These are phyloP conservation scores for Syrphus vitripennis DNA, from an alignment of 2,888 invertebrate genomes.

Conservation along the genomic window DNA sequence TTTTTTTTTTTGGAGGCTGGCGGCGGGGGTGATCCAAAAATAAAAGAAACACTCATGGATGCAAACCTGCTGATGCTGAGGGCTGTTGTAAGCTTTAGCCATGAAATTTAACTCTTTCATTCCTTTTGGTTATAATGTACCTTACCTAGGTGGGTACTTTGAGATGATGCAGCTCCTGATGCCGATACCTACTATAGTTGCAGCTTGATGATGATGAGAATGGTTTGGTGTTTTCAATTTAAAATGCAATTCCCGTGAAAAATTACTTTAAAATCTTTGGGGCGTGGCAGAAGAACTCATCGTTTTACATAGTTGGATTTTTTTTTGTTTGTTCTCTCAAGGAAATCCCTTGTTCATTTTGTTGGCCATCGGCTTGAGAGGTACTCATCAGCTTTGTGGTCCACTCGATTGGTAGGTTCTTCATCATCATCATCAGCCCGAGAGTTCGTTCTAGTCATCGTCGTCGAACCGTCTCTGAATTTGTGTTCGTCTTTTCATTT, in stretches of 20 bases:
- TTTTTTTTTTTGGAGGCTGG: constrained; percentile 39
- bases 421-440: constrained; percentile 66
- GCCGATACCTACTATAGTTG: not conserved
- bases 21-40: constrained; percentile 62
- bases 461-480: constrained; percentile 31
- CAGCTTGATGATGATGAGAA: constrained; percentile 60
- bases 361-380: constrained; percentile 51
- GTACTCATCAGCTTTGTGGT: constrained; percentile 65
- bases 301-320: constrained; percentile 58
- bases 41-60: constrained; percentile 23
- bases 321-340: constrained; percentile 12
- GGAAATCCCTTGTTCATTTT: constrained; percentile 28
- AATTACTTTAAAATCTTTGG: constrained; percentile 75
- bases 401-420: constrained; percentile 70
- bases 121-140: not conserved
- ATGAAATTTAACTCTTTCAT: constrained; percentile 55
- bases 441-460: constrained; percentile 15
- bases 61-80: constrained; percentile 48
- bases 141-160: too few species aligned
- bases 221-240: constrained; percentile 75
- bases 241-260: constrained; percentile 76
- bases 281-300: constrained; percentile 75
- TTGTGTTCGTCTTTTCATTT: constrained; percentile 37
- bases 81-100: constrained; percentile 31
- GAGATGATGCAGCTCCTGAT: constrained; percentile 6